These are phyloP conservation scores for Papilio dardanus DNA, from an alignment of 1,140 invertebrate genomes.

Conservation along the genomic window DNA sequence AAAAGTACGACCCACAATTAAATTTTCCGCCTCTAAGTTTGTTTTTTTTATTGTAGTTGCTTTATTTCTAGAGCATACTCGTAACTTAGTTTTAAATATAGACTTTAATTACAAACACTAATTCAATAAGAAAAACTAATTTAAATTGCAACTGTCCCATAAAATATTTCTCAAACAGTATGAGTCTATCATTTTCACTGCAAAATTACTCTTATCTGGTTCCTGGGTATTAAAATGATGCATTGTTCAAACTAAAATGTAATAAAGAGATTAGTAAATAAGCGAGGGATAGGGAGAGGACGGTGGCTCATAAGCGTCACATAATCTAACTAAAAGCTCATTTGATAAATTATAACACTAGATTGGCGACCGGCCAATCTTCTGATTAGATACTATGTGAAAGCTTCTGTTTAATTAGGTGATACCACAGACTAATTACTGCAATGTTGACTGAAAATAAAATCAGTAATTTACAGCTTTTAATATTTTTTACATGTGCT, in stretches of 20 bases:
- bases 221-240: not conserved
- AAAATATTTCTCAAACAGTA: not conserved
- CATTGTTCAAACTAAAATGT: slow-evolving; percentile 7
- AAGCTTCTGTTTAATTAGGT: slow-evolving; percentile 18
- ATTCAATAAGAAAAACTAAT: no score
- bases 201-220: not conserved
- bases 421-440: not conserved
- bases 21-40: no score
- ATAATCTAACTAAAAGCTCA: slow-evolving; percentile 13
- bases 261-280: slow-evolving; percentile 8
- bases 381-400: slow-evolving; percentile 1
- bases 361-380: slow-evolving; percentile 12
- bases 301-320: slow-evolving; percentile 8
- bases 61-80: no score
- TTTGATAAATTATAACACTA: slow-evolving; percentile 29
- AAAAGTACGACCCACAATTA: no score
- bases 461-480: no score
- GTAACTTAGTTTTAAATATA: no score
- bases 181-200: not conserved
- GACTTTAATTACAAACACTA: no score
- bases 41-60: no score
- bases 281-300: no score
- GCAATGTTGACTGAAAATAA: no score
- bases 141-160: no score
- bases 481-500: not conserved